phyloP scores from a whole-genome alignment of 2,113 vertebrate species.

The Chaetops frenatus region DNA sequence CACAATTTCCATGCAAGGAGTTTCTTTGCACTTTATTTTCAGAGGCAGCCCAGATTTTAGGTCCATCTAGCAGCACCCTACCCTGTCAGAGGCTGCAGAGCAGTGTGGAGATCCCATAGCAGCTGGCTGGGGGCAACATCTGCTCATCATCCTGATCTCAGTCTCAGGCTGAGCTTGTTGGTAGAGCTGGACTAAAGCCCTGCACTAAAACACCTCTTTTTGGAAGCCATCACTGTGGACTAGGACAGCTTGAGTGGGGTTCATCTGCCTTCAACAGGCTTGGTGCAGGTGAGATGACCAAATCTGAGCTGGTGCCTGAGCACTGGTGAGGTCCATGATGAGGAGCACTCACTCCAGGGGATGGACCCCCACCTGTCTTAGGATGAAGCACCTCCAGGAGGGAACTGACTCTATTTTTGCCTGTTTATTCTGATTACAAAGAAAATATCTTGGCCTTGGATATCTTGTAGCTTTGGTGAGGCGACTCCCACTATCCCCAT shows the following conservation, averaged over 20 bases:
- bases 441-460: background rate
- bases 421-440: background rate
- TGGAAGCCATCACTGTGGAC: background rate
- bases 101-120: background rate
- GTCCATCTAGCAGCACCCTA: background rate
- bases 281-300: background rate
- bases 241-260: background rate
- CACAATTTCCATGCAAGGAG: background rate
- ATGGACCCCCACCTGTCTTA: no score
- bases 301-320: background rate
- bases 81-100: background rate
- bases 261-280: background rate
- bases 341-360: background rate
- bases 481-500: fast-evolving
- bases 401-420: background rate
- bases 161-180: background rate
- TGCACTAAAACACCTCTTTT: background rate
- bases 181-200: background rate
- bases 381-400: fast-evolving
- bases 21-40: background rate
- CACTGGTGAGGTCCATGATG: background rate
- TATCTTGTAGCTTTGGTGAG: background rate
- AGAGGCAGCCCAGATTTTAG: background rate
- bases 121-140: background rate
- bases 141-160: fast-evolving